phyloP scores from a whole-genome alignment of 2,797 vertebrate genomes.

The Paratrypauchen microcephalus region DNA sequence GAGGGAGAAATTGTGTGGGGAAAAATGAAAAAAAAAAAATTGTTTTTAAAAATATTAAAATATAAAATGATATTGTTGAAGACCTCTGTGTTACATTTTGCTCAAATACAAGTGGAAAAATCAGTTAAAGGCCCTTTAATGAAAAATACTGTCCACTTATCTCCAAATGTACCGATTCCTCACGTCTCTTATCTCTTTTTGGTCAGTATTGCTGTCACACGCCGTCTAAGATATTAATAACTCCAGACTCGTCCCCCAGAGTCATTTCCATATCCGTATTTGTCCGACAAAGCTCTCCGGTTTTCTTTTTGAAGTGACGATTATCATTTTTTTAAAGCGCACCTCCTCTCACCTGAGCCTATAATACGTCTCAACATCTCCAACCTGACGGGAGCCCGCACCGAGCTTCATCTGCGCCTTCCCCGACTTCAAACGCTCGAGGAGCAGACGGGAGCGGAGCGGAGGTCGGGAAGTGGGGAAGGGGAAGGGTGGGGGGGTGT shows the following conservation, averaged over 20 bases:
- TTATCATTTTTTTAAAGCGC: conserved; percentile 4
- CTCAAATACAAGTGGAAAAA: too few species aligned
- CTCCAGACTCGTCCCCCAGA: background rate
- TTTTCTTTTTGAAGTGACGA: background rate
- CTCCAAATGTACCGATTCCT: background rate
- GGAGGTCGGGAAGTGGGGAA: background rate
- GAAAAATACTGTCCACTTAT: background rate
- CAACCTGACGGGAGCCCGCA: conserved; percentile 54
- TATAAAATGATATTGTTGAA: too few species aligned
- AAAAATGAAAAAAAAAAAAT: too few species aligned
- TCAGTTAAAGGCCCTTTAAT: background rate
- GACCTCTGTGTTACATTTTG: too few species aligned
- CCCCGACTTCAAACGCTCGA: conserved; percentile 58
- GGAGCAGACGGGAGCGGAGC: conserved; percentile 6
- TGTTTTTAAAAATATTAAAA: too few species aligned
- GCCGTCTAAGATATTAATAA: conserved; percentile 17
- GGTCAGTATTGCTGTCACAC: conserved; percentile 7
- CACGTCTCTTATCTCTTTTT: background rate
- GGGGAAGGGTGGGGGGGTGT: conserved; percentile 3
- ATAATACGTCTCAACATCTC: conserved; percentile 17
- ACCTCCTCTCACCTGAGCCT: conserved; percentile 42
- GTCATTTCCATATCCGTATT: conserved; percentile 1
- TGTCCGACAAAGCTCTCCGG: conserved; percentile 1
- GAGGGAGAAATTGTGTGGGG: too few species aligned
- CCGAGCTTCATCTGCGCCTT: conserved; percentile 63